These are phyloP conservation scores for Agelaius tricolor DNA, from an alignment of 2,113 vertebrate species.

Conservation along the genomic window DNA sequence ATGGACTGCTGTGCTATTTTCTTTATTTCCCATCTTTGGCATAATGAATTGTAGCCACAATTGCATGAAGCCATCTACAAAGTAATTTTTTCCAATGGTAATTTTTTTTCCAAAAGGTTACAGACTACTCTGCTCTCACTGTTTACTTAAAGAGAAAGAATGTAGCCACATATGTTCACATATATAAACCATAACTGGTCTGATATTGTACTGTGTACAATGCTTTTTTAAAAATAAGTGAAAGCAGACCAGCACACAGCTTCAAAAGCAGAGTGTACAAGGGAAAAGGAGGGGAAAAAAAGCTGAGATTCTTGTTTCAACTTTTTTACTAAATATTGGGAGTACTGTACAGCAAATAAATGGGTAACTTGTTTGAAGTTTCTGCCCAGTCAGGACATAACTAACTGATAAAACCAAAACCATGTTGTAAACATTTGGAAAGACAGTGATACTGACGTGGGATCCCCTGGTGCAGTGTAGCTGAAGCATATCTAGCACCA, in stretches of 20 bases:
- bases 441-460: background rate
- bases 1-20: background rate
- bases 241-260: slow-evolving; percentile 17
- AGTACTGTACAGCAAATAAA: background rate
- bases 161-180: slow-evolving; percentile 42
- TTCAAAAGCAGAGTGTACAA: slow-evolving; percentile 14
- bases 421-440: background rate
- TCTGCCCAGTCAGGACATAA: background rate
- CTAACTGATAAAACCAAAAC: background rate
- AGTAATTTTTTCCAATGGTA: slow-evolving; percentile 63
- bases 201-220: slow-evolving; percentile 19
- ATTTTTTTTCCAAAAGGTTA: slow-evolving; percentile 45
- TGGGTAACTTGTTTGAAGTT: background rate
- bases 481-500: background rate
- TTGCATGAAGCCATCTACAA: slow-evolving; percentile 48
- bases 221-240: slow-evolving; percentile 12
- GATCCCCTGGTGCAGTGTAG: background rate
- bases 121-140: slow-evolving; percentile 20
- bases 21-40: slow-evolving; percentile 54
- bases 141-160: slow-evolving; percentile 50
- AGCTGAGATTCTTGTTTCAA: background rate
- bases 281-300: background rate
- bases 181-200: slow-evolving; percentile 40
- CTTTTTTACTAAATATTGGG: background rate
- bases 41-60: slow-evolving; percentile 46